Evolutionary conservation across 2,113 vertebrate species (phyloP), one percentile per base, ranked within the genome.

Genomic region (Oncorhynchus clarkii): DNA sequence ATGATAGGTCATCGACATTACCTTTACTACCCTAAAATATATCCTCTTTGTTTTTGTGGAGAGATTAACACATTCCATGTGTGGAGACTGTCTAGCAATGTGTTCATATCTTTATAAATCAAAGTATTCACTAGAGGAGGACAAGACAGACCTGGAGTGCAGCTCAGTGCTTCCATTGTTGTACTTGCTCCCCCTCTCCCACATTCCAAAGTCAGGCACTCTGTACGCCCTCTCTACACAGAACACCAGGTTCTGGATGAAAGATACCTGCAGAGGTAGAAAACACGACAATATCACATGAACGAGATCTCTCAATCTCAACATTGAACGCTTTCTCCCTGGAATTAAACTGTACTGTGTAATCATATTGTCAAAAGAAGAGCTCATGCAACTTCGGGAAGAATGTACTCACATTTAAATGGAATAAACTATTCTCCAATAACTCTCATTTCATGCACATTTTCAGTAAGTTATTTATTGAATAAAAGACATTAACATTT

Each of bases 151-250:
- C 98, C 98, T 99, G 0, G 96, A 99, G 87, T 99, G 98, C 18
- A 99, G 92, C 82, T 99, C 98, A 1, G 97, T 95, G 89, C 95
- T 95, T 62, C 97, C 97, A 13, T 99, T 99, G 82, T 99, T 98
- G 84, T 99, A 99, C 85, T 99, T 99, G 90, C 95, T 99, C 84
- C 98, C 97, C 86, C 97, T 93, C 84, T 99, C 98, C 98, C 97
- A 99, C 88, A 99, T 94, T 74, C 98, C 98, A 71, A 94, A 99
- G 88, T 99, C 98, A 0, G 98, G 97, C 0, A 99, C 96, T 1
- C 97, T 95, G 90, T 99, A 99, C 29, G 96, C 95, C 85, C 98
- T 90, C 84, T 99, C 98, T 70, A 99, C 97, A 5, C 96, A 99
- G 86, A 96, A 99, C 16, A 99, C 97, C 68, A 99, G 93, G 84